Conservation (phyloP, 2,888 invertebrate species). For the Allolobophora icterica region DNA sequence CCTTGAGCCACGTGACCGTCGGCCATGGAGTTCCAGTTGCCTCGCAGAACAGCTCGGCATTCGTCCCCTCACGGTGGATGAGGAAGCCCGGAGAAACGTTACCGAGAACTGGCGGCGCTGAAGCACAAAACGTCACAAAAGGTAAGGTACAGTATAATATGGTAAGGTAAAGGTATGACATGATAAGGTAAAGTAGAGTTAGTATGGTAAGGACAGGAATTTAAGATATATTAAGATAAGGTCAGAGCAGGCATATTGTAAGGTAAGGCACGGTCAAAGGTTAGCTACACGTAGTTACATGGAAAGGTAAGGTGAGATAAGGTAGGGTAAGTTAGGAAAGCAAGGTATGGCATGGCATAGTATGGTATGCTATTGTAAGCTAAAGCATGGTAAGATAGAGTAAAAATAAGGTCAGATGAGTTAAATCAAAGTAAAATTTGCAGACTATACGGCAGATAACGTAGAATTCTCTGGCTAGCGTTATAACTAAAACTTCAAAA, state of each 20-base stretch:
- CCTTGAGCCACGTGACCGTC: slow-evolving; percentile 94
- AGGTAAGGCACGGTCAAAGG: not conserved
- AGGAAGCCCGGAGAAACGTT: slow-evolving; percentile 50
- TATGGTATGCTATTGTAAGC: no score
- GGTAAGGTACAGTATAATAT: not conserved
- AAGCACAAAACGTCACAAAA: not conserved
- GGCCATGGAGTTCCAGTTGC: slow-evolving; percentile 93
- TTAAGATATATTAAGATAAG: not conserved
- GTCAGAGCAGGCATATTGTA: not conserved
- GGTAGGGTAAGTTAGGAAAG: no score
- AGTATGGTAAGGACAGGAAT: not conserved
- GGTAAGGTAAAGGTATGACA: not conserved
- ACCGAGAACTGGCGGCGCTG: slow-evolving; percentile 49
- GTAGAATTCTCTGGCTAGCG: no score
- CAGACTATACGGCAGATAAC: no score
- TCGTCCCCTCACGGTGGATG: slow-evolving; percentile 74
- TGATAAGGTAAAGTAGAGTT: not conserved
- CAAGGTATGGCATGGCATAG: no score
- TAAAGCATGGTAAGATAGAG: no score
- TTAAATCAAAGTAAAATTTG: no score
- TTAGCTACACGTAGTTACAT: not conserved
- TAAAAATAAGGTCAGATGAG: no score
- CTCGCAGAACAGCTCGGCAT: slow-evolving; percentile 93
- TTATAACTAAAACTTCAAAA: no score
- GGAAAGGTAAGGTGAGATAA: no score